phyloP scores from a whole-genome alignment of 2,888 invertebrate genomes.

The Xestia ashworthii region DNA sequence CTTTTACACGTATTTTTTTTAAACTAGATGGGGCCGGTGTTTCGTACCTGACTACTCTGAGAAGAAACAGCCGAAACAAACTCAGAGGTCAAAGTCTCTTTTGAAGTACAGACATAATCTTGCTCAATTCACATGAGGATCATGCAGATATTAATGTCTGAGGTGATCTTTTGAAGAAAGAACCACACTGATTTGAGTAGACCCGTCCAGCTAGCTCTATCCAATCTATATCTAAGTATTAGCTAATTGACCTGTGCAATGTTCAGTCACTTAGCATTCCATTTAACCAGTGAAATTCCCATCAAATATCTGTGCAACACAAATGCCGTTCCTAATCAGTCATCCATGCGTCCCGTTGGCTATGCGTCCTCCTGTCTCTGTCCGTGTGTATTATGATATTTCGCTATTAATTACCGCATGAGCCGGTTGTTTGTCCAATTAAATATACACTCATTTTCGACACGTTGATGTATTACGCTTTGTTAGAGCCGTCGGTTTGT shows the following conservation, averaged over 20 bases:
- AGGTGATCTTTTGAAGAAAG: no score
- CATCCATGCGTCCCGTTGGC: conserved; percentile 24
- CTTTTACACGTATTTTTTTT: no score
- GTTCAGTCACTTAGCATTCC: conserved; percentile 30
- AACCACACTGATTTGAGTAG: no score
- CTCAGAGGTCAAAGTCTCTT: no score
- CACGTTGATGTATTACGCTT: conserved; percentile 32
- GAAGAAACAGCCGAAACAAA: no score
- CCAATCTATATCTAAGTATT: not conserved
- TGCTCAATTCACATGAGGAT: no score
- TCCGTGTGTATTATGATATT: conserved; percentile 55
- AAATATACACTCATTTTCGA: conserved; percentile 51
- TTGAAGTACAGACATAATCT: no score
- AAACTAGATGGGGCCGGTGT: no score
- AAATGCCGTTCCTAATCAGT: conserved; percentile 24
- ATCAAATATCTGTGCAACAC: conserved; percentile 25
- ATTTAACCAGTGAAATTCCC: conserved; percentile 22
- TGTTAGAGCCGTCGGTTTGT: conserved; percentile 23
- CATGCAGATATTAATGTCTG: no score
- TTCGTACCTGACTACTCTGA: no score
- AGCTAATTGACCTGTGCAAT: conserved; percentile 11
- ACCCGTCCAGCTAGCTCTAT: no score
- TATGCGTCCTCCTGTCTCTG: conserved; percentile 22
- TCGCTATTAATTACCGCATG: conserved; percentile 61
- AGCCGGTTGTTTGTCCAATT: conserved; percentile 49